phyloP scores from a whole-genome alignment of 2,888 invertebrate species.

The Rhagium mordax region DNA sequence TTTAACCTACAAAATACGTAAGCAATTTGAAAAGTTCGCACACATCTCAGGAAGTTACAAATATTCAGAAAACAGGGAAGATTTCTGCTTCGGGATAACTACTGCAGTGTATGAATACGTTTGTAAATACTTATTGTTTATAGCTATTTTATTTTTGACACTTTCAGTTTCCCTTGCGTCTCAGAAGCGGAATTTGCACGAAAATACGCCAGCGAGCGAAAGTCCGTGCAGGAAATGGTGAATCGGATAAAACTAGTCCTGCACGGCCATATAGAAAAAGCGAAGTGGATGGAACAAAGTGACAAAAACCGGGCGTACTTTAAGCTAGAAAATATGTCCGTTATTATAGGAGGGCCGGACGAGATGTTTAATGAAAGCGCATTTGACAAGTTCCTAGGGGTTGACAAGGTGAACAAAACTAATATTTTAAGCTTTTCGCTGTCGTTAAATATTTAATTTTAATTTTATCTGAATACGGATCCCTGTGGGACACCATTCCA shows the following conservation, averaged over 20 bases:
- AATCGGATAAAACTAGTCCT: constrained; percentile 49
- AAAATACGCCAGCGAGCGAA: constrained; percentile 43
- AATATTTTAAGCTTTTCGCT: too few species aligned
- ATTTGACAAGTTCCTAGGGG: constrained; percentile 61
- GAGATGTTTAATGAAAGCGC: constrained; percentile 52
- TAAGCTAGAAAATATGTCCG: constrained; percentile 49
- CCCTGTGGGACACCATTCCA: too few species aligned
- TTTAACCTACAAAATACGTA: constrained; percentile 46
- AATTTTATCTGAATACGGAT: too few species aligned
- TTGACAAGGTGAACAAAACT: constrained; percentile 45
- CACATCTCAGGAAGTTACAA: constrained; percentile 19
- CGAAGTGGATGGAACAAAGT: constrained; percentile 53
- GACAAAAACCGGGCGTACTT: constrained; percentile 46
- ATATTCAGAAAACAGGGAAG: constrained; percentile 33
- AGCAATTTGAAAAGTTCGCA: constrained; percentile 43
- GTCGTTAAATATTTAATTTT: too few species aligned
- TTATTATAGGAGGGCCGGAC: constrained; percentile 55
- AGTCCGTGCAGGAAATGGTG: constrained; percentile 51
- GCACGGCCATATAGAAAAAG: constrained; percentile 45
- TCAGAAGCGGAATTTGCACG: constrained; percentile 50
- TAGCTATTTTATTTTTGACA: too few species aligned
- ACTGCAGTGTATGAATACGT: constrained; percentile 53
- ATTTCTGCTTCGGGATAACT: constrained; percentile 52
- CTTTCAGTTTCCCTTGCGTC: constrained; percentile 43
- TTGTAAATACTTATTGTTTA: too few species aligned